These are phyloP conservation scores for Molossus molossus DNA, from an alignment of 2,797 vertebrate genomes.

Conservation along the genomic window DNA sequence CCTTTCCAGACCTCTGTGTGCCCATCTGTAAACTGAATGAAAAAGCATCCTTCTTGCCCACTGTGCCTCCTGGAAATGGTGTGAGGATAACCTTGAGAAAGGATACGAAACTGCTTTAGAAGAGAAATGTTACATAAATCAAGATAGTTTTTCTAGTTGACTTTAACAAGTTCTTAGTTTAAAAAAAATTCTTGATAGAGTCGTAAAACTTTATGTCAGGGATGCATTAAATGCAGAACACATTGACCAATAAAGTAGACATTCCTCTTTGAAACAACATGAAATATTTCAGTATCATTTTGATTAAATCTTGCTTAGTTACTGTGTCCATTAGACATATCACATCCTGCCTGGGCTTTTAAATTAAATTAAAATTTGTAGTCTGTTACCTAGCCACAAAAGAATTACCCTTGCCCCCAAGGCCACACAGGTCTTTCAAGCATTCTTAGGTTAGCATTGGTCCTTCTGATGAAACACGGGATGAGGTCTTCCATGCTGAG, in stretches of 20 bases:
- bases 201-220: conserved; percentile 43
- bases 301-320: conserved; percentile 71
- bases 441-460: not conserved
- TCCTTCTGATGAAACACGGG: not conserved
- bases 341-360: conserved; percentile 68
- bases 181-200: conserved; percentile 8
- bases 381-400: conserved; percentile 35
- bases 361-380: conserved; percentile 51
- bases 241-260: conserved; percentile 8
- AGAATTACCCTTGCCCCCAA: not conserved
- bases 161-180: conserved; percentile 30
- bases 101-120: conserved; percentile 36
- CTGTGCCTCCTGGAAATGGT: not conserved
- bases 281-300: conserved; percentile 58
- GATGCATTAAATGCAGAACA: conserved; percentile 57
- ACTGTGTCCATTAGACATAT: conserved; percentile 45
- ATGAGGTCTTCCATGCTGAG: not conserved
- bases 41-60: not conserved
- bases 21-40: not conserved
- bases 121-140: conserved; percentile 42
- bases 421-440: conserved; percentile 4
- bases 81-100: not conserved
- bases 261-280: conserved; percentile 66
- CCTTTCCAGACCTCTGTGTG: not conserved
- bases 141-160: conserved; percentile 46